Evolutionary conservation across 2,888 invertebrate species (phyloP), one percentile per base, ranked within the genome.

Genomic region (Chaetogeoica ovagalla): DNA sequence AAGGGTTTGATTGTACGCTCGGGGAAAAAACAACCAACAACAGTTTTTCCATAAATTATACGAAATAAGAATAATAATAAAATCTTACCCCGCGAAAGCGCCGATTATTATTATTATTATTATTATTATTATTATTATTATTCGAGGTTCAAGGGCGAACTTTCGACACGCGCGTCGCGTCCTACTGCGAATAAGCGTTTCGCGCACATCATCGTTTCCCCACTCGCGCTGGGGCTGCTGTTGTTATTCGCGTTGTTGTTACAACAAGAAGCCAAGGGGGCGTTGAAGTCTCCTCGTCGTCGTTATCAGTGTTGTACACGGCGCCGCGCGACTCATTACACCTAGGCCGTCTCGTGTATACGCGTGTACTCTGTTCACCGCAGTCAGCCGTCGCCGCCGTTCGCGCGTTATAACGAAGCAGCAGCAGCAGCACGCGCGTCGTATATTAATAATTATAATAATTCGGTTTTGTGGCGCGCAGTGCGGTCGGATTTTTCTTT

Each of bases 111-210:
- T n/a, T n/a, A n/a, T n/a, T n/a, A n/a, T n/a, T n/a, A n/a, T n/a
- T n/a, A n/a, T n/a, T n/a, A n/a, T n/a, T n/a, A n/a, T n/a, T n/a
- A n/a, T n/a, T n/a, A n/a, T n/a, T n/a, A n/a, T n/a, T n/a, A n/a
- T n/a, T n/a, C n/a, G n/a, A n/a, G 57, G 70, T 79, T 79, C 79
- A 79, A 79, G 79, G 30, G 79, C 79, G 39, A 79, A 71, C 79
- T 79, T 79, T 79, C 75, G 66, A 66, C 75, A 68, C 75, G 59
- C 66, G 60, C 52, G 19, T 11, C 60, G 66, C 43, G 2, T 13
- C 17, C 23, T 68, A 48, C 59, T n/a, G 75, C 17, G 55, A 39
- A 74, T 17, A 48, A 59, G 43, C 68, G 62, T 75, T 57, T 39
- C 17, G 37, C 39, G 60, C 39, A 30, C 76, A 76, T 70, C 76